These are phyloP conservation scores for Laupala kohalensis DNA, from an alignment of 1,140 invertebrate species.

Conservation along the genomic window DNA sequence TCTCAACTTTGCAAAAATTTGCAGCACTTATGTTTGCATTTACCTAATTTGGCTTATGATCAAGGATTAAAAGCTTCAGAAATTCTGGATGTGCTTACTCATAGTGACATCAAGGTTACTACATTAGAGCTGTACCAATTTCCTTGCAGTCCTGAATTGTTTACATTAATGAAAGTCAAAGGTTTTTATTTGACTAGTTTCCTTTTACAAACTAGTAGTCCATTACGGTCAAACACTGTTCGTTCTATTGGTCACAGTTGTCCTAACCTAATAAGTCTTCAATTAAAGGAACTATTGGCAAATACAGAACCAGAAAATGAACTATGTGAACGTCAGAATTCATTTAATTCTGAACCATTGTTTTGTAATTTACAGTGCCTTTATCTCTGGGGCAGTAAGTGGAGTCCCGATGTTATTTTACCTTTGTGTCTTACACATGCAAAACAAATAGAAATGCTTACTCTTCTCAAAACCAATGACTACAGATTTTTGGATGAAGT, in stretches of 20 bases:
- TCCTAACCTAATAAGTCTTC: constrained; percentile 1
- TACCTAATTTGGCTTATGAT: background rate
- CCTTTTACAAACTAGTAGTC: background rate
- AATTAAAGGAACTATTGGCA: background rate
- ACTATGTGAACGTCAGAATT: background rate
- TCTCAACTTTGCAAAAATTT: constrained; percentile 4
- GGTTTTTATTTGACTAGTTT: constrained; percentile 1
- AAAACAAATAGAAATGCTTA: constrained; percentile 4
- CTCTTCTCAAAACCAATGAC: background rate
- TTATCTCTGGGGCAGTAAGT: constrained; percentile 1
- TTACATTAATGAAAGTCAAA: background rate
- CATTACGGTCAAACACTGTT: background rate
- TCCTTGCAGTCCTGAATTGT: constrained; percentile 4
- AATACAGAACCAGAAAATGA: background rate
- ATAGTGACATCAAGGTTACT: background rate
- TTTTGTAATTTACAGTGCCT: constrained; percentile 6
- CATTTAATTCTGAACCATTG: background rate
- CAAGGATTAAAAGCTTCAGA: background rate
- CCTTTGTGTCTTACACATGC: constrained; percentile 8
- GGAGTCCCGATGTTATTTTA: constrained; percentile 4
- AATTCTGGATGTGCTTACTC: constrained; percentile 1
- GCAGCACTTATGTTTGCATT: constrained; percentile 3
- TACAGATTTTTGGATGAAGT: background rate
- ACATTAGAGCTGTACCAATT: constrained; percentile 9
- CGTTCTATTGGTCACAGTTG: constrained; percentile 7